Evolutionary conservation across 2,888 invertebrate species (phyloP).

Genomic region (Caenorhabditis doughertyi): DNA sequence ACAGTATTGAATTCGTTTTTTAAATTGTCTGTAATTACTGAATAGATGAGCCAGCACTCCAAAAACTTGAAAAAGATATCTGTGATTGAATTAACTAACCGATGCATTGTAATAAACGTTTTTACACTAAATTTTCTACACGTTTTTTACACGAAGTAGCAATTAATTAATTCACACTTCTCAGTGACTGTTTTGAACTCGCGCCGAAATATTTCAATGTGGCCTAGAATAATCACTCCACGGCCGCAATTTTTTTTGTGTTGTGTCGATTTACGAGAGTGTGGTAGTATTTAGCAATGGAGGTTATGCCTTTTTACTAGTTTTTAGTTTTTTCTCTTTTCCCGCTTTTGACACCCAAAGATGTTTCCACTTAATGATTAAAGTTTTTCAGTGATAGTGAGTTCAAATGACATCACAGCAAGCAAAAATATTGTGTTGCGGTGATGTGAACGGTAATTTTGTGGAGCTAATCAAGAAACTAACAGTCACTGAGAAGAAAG

Average conservation of each 20-base stretch:
- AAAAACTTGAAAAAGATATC: conserved; percentile 43
- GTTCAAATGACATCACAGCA: conserved; percentile 42
- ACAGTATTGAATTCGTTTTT: not conserved
- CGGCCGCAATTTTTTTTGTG: not conserved
- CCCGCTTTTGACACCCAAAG: no score
- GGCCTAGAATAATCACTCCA: conserved; percentile 5
- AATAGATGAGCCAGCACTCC: conserved; percentile 52
- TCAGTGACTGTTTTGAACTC: conserved; percentile 2
- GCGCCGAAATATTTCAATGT: not conserved
- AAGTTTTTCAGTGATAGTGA: not conserved
- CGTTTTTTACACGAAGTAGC: no score
- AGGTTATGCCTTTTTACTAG: not conserved
- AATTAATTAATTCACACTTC: no score
- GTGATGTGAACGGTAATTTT: conserved; percentile 82
- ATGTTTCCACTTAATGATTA: no score
- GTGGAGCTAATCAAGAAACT: conserved; percentile 74
- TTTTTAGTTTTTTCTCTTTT: not conserved
- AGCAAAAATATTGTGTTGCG: conserved; percentile 77
- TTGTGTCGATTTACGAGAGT: conserved; percentile 18
- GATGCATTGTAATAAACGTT: conserved; percentile 33
- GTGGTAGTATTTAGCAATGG: not conserved
- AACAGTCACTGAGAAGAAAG: conserved; percentile 54
- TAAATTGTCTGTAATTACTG: conserved; percentile 50
- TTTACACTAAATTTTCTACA: no score
- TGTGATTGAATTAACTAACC: conserved; percentile 36